Percentiles rank a stretch among this genome's conserved stretches.
phyloP scores from a whole-genome alignment of 2,888 invertebrate genomes.

The Oscheius myriophilus region DNA sequence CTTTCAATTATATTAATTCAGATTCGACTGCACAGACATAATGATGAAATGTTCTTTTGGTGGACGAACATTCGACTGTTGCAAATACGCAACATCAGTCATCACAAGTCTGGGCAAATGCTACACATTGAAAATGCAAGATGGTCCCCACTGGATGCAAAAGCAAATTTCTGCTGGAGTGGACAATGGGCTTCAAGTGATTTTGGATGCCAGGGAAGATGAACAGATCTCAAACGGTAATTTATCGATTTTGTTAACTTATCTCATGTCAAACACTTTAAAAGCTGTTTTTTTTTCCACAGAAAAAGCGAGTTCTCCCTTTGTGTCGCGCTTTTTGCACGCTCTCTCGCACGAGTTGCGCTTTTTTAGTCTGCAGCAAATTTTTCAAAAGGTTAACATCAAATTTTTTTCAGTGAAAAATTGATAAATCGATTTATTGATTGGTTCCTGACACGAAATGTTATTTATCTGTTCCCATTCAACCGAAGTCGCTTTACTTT shows the following conservation, averaged over 20 bases:
- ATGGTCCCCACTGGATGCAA: conserved; percentile 57
- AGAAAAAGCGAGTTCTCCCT: too few relatives aligned
- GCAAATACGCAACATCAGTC: conserved; percentile 59
- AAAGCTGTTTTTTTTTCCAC: conserved; percentile 1
- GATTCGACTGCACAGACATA: conserved; percentile 58
- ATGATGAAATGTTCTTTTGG: conserved; percentile 64
- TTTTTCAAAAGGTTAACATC: too few relatives aligned
- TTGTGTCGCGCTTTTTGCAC: too few relatives aligned
- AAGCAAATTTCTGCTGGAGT: conserved; percentile 62
- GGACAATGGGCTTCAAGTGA: conserved; percentile 58
- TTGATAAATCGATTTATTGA: too few relatives aligned
- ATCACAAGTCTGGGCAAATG: conserved; percentile 67
- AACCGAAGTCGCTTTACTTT: too few relatives aligned
- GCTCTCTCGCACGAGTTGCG: too few relatives aligned
- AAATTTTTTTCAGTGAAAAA: too few relatives aligned
- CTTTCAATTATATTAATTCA: conserved; percentile 33
- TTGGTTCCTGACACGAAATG: too few relatives aligned
- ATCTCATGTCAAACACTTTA: too few relatives aligned
- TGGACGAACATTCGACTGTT: conserved; percentile 58
- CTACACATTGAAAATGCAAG: conserved; percentile 49
- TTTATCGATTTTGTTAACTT: not conserved
- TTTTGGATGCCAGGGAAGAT: conserved; percentile 62
- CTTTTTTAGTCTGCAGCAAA: too few relatives aligned
- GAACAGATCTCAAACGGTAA: conserved; percentile 54
- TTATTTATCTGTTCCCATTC: too few relatives aligned